phyloP scores from a whole-genome alignment of 2,888 invertebrate species.

The Morpho deidamia region DNA sequence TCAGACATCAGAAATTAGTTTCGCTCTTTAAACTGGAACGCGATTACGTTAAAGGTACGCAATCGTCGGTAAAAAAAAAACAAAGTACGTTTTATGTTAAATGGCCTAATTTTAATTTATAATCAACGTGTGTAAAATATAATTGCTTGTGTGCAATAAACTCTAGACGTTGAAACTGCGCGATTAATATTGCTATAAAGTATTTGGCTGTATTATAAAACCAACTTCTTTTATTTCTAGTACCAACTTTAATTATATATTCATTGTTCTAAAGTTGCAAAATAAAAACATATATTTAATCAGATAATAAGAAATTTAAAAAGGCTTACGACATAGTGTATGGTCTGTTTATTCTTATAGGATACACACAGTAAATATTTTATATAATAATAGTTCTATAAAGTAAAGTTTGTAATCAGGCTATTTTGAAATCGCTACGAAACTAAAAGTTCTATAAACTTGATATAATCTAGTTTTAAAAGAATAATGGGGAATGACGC shows the following conservation, averaged over 20 bases:
- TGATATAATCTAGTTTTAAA: slow-evolving; percentile 12
- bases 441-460: too few species aligned
- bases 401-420: background rate
- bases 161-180: background rate
- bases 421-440: too few species aligned
- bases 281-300: too few species aligned
- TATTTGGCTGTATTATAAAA: background rate
- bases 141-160: background rate
- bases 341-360: too few species aligned
- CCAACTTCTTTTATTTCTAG: background rate
- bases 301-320: too few species aligned
- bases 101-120: slow-evolving; percentile 1
- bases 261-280: too few species aligned
- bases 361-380: too few species aligned
- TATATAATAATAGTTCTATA: too few species aligned
- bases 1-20: background rate
- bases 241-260: background rate
- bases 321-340: too few species aligned
- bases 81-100: background rate
- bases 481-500: slow-evolving; percentile 10
- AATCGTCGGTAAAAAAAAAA: background rate
- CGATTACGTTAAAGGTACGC: slow-evolving; percentile 10
- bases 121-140: background rate
- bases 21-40: slow-evolving; percentile 1
- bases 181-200: background rate